Evolutionary conservation across 2,113 vertebrate genomes (phyloP), one percentile per base, ranked within the genome.

Genomic region (Tychaedon coryphoeus): DNA sequence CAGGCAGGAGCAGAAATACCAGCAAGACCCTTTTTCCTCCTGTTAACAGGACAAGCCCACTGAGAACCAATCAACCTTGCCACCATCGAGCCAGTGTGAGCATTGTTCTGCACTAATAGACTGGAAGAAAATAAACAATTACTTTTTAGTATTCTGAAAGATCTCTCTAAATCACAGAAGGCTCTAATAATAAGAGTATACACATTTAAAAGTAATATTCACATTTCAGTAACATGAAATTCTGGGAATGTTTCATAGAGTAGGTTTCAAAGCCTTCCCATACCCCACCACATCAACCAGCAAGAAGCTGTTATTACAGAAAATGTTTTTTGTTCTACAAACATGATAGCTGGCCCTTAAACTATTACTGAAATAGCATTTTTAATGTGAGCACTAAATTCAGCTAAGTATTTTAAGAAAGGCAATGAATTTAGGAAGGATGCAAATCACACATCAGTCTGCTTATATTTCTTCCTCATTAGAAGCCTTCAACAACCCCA

Each of bases 41-140:
- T 75, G 38, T 89, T 95, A 91, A 65, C 45, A 26, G 78, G 80
- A 81, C 83, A 88, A 93, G 50, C 86, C 81, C 90, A 64, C 81
- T 0, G 92, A 93, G 94, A 93, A 66, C 42, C 87, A 86, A 90
- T 66, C 78, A 92, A 14, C 67, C 34, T 74, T 88, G 87, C 42
- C 86, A 94, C 74, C 1, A 3, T 77, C 70, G 80, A 94, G 80
- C 54, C 74, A 54, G 12, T 10, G 47, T 17, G 38, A 92, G 81
- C 26, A 5, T 43, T 92, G 92, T 53, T 96, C 88, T 83, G 92
- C 90, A 71, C 94, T 96, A 95, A 96, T 74, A 94, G 85, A 83
- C 90, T 91, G 71, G 47, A 79, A 92, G 87, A 96, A 95, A 94
- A 78, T 92, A 95, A 97, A 96, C 95, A 96, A 97, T 93, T 74